Conservation (phyloP, 2,888 invertebrate species). For the Laothoe populi region DNA sequence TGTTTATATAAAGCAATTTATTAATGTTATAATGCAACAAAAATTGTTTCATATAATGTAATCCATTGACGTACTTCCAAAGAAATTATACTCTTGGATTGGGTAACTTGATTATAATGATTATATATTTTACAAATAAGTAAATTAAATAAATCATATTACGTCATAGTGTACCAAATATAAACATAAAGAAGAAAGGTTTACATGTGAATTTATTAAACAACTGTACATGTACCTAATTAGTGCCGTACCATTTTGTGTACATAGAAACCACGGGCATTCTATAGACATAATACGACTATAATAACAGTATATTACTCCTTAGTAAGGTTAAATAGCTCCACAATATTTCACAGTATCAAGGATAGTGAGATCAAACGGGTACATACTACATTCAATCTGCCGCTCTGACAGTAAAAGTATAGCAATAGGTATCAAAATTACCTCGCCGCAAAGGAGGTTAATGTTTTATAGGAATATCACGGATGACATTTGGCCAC, state of each 20-base stretch:
- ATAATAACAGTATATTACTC: background rate
- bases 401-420: conserved; percentile 7
- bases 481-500: background rate
- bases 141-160: too few relatives aligned
- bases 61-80: background rate
- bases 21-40: background rate
- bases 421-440: conserved; percentile 23
- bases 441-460: conserved; percentile 26
- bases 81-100: background rate
- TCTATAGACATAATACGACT: background rate
- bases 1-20: background rate
- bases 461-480: conserved; percentile 24
- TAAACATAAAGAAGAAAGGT: background rate
- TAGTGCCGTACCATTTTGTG: background rate
- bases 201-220: background rate
- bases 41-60: background rate
- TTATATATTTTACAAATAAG: too few relatives aligned
- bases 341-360: background rate
- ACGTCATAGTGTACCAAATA: too few relatives aligned
- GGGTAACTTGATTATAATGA: too few relatives aligned
- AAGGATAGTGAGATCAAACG: conserved; percentile 31
- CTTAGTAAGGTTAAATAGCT: background rate
- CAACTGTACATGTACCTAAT: too few relatives aligned
- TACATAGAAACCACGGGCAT: background rate
- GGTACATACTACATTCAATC: conserved; percentile 16